A percentile compares a stretch with the other conserved stretches of the same genome.
Conservation (phyloP, 2,888 invertebrate genomes). For the Pseudeuparius sepicola region DNA sequence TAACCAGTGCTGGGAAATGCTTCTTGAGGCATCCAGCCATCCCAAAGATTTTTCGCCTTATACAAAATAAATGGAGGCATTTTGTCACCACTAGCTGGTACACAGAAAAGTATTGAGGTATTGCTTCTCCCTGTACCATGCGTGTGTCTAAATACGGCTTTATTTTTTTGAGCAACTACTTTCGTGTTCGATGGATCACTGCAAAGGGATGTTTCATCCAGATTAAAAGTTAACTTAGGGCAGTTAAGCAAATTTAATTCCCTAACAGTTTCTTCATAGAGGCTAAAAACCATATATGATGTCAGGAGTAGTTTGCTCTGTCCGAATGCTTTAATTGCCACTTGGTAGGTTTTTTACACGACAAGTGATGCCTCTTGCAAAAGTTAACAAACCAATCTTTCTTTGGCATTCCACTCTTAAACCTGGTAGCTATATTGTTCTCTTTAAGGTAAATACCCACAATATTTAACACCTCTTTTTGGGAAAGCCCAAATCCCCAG, state of each 20-base stretch:
- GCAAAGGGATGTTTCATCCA: conserved; percentile 12
- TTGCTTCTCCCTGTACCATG: conserved; percentile 9
- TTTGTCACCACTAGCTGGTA: conserved; percentile 13
- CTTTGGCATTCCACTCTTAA: conserved; percentile 11
- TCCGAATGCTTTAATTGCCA: conserved; percentile 12
- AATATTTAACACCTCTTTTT: too few relatives aligned
- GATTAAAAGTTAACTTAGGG: conserved; percentile 5
- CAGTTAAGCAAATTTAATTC: conserved; percentile 5
- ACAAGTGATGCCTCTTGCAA: conserved; percentile 10
- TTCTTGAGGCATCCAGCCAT: conserved; percentile 15
- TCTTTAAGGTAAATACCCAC: conserved; percentile 11
- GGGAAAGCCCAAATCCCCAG: too few relatives aligned
- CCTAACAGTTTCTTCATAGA: conserved; percentile 5
- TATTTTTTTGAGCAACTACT: conserved; percentile 6
- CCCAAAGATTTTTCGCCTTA: conserved; percentile 14
- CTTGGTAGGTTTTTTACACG: conserved; percentile 11
- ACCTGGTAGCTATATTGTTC: conserved; percentile 10
- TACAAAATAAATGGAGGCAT: too few relatives aligned
- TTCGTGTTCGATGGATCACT: conserved; percentile 11
- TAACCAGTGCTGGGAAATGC: conserved; percentile 16
- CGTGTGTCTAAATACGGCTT: conserved; percentile 6
- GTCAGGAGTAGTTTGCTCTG: conserved; percentile 11
- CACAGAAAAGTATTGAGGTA: conserved; percentile 11
- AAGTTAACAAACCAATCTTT: conserved; percentile 12
- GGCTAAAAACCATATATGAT: conserved; percentile 13